Evolutionary conservation across 2,888 invertebrate genomes (phyloP).

Genomic region (Octonoba sinensis): DNA sequence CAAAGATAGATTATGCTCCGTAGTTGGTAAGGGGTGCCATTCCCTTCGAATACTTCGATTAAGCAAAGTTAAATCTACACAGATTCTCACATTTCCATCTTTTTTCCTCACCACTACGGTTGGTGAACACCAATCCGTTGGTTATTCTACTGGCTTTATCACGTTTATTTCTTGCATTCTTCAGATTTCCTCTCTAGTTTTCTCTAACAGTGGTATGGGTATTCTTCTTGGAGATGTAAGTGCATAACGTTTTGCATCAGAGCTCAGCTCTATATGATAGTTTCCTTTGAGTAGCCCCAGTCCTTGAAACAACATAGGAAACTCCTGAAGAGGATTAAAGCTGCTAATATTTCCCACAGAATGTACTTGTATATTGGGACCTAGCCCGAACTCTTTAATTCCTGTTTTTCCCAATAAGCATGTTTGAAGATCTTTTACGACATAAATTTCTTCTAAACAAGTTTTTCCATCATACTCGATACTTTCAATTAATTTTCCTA

Average conservation of each 20-base stretch:
- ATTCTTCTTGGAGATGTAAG: constrained; percentile 4
- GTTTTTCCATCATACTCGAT: neutral
- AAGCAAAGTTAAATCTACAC: constrained; percentile 2
- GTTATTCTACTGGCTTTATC: constrained; percentile 9
- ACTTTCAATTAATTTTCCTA: neutral
- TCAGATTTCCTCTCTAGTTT: neutral
- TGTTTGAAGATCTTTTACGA: neutral
- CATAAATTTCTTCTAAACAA: constrained; percentile 3
- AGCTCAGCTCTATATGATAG: neutral
- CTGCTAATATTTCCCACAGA: neutral
- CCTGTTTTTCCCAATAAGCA: constrained; percentile 1
- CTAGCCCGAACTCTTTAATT: neutral
- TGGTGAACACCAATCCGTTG: constrained; percentile 12
- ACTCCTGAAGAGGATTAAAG: neutral
- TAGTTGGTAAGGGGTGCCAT: neutral
- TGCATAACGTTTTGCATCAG: constrained; percentile 1
- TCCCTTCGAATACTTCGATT: neutral
- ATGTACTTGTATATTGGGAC: neutral
- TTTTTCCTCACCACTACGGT: constrained; percentile 6
- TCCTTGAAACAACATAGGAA: neutral
- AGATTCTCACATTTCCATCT: constrained; percentile 21
- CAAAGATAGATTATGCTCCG: neutral
- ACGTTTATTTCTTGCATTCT: constrained; percentile 6
- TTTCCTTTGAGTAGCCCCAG: neutral
- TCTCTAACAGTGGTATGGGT: neutral